Evolutionary conservation across 1,140 invertebrate species (phyloP).

Genomic region (Pogonognathellus flavescens): DNA sequence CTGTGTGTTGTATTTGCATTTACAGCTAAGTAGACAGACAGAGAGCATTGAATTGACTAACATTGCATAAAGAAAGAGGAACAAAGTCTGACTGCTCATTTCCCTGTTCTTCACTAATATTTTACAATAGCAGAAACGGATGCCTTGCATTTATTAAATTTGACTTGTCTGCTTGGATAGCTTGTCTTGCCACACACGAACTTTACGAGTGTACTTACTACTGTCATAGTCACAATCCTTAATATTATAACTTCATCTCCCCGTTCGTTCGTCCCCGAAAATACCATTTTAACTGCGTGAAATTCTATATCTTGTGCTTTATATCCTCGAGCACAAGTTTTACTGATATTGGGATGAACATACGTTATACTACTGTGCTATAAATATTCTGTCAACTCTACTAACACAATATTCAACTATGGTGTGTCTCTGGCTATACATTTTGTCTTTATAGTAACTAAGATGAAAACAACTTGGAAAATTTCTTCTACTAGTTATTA

Average conservation of each 20-base stretch:
- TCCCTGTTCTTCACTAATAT: neutral
- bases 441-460: too few species aligned
- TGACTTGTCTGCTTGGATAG: neutral
- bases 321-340: too few species aligned
- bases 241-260: neutral
- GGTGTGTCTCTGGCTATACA: too few species aligned
- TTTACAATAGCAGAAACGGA: slow-evolving; percentile 23
- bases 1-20: too few species aligned
- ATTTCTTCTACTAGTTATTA: too few species aligned
- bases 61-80: neutral
- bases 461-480: too few species aligned
- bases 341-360: too few species aligned
- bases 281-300: neutral
- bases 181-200: neutral
- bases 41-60: slow-evolving; percentile 11
- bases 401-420: too few species aligned
- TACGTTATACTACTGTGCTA: too few species aligned
- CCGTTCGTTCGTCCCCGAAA: neutral
- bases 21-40: neutral
- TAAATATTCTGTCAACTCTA: too few species aligned
- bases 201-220: neutral
- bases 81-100: neutral
- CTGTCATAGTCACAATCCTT: neutral
- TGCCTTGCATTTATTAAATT: slow-evolving; percentile 32
- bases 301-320: too few species aligned